These are phyloP conservation scores for Trachelus troglodyta DNA, from an alignment of 2,888 invertebrate species.

Conservation along the genomic window DNA sequence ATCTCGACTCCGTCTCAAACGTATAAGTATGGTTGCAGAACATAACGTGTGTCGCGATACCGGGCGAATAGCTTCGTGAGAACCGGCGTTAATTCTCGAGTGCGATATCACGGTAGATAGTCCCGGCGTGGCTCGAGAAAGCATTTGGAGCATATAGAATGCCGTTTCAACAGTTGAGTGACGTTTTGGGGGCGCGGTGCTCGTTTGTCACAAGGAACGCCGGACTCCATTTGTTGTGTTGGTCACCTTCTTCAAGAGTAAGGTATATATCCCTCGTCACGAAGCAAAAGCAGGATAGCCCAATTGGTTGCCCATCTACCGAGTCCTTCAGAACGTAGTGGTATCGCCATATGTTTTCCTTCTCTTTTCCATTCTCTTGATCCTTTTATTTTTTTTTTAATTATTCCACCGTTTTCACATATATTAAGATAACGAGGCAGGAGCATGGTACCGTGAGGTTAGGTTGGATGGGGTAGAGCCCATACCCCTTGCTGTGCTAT, in stretches of 20 bases:
- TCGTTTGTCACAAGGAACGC: constrained; percentile 59
- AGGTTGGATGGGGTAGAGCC: constrained; percentile 5
- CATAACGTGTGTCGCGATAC: neutral
- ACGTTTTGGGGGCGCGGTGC: constrained; percentile 61
- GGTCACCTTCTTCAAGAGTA: constrained; percentile 19
- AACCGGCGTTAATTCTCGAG: neutral
- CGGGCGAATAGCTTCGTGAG: neutral
- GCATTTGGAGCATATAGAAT: constrained; percentile 54
- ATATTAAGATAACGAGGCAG: constrained; percentile 48
- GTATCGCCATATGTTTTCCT: neutral
- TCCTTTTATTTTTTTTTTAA: constrained; percentile 28
- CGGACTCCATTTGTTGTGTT: constrained; percentile 40
- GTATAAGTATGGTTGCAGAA: neutral
- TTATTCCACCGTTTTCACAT: constrained; percentile 44
- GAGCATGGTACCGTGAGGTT: neutral
- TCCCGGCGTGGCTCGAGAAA: constrained; percentile 28
- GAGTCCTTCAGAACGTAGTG: neutral
- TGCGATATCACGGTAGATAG: constrained; percentile 1
- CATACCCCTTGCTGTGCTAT: constrained; percentile 45
- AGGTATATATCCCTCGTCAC: constrained; percentile 14
- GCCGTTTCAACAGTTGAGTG: constrained; percentile 53
- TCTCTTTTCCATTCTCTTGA: neutral
- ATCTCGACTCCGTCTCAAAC: neutral
- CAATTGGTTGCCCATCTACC: neutral
- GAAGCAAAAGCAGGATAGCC: constrained; percentile 1